Evolutionary conservation across 2,888 invertebrate genomes (phyloP), one percentile per base, ranked within the genome.

Genomic region (Thereva unica): DNA sequence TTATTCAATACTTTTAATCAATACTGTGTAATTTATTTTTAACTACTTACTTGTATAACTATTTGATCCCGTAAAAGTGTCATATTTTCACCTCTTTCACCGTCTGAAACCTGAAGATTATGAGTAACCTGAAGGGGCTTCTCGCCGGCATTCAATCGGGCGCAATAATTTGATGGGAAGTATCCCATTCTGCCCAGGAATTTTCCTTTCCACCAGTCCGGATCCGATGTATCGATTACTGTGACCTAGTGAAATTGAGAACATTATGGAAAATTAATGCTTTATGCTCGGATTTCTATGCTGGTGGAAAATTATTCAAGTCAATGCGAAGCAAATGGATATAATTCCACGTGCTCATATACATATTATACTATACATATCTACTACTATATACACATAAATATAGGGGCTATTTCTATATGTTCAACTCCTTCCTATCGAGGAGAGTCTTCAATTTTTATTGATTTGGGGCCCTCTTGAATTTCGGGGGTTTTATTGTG

Each of bases 141-240:
- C 78, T 97, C 96, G 5, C 95, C 95, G 47, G 93, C 90, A 76
- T 93, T 91, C 67, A 97, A 83, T 75, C 92, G 91, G 68, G 93
- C 92, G 73, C 96, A 95, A 77, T 97, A 97, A 76, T 95, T 95
- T 37, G 95, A 95, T 4, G 97, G 97, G 78, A 97, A 96, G 82
- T 91, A 96, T 8, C 97, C 97, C 57, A 91, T 86, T 75, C 91
- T 88, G 38, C 96, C 95, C 69, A 95, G 84, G 76, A 93, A 93
- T 80, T 95, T 95, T 54, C 96, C 97, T 83, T 95, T 94, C 96
- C 96, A 97, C 97, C 96, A 97, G 77, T 96, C 95, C 8, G 92
- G 91, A 81, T 97, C 96, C 0, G 95, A 89, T 53, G 93, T 95
- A 78, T 97, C 97, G 72, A 94, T 93, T 67, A 96, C 95, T 8